phyloP scores from a whole-genome alignment of 2,113 vertebrate species.

The Arothron firmamentum region DNA sequence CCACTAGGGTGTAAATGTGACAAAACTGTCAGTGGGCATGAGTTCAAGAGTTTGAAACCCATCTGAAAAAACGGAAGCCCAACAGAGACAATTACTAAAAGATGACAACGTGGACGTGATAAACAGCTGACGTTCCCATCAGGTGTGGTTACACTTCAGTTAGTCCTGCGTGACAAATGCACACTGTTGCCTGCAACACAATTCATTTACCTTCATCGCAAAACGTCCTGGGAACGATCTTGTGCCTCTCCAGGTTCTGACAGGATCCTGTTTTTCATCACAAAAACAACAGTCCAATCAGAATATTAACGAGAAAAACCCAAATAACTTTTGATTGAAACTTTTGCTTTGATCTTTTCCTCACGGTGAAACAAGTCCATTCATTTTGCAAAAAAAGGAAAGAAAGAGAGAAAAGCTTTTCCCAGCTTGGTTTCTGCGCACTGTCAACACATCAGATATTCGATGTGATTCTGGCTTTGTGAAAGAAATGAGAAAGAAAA shows the following conservation, averaged over 20 bases:
- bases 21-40: too few relatives aligned
- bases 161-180: slow-evolving; percentile 19
- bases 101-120: not conserved
- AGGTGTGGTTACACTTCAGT: slow-evolving; percentile 7
- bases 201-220: slow-evolving; percentile 29
- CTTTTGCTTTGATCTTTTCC: slow-evolving; percentile 32
- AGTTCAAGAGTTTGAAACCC: too few relatives aligned
- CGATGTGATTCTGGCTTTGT: slow-evolving; percentile 33
- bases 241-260: slow-evolving; percentile 13
- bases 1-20: too few relatives aligned
- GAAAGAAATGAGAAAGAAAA: not conserved
- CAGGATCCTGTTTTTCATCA: slow-evolving; percentile 41
- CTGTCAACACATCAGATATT: slow-evolving; percentile 50
- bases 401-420: slow-evolving; percentile 32
- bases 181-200: not conserved
- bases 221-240: slow-evolving; percentile 16
- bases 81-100: not conserved
- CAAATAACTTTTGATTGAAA: slow-evolving; percentile 28
- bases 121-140: not conserved
- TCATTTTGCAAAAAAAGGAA: too few relatives aligned
- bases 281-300: slow-evolving; percentile 14
- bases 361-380: not conserved
- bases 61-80: slow-evolving; percentile 15
- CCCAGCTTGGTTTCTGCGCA: slow-evolving; percentile 20
- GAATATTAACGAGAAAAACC: slow-evolving; percentile 11